A percentile compares a stretch with the other conserved stretches of the same genome.
Conservation (phyloP, 1,140 invertebrate species). For the Saxidomus purpurata region DNA sequence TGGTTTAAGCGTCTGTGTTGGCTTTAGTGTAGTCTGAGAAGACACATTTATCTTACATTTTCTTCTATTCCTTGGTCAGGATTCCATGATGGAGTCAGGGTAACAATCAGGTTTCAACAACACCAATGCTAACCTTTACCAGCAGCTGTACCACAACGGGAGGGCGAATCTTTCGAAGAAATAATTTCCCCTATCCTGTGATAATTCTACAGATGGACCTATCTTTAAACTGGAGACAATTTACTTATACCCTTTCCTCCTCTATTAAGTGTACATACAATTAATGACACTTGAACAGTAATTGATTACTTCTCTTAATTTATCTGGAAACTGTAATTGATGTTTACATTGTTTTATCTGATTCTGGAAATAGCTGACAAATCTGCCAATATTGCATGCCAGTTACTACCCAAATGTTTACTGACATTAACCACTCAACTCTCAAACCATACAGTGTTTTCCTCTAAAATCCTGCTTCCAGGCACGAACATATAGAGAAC, state of each 20-base stretch:
- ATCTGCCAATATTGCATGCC: neutral
- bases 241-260: neutral
- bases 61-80: no score
- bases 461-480: neutral
- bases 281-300: constrained; percentile 27
- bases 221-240: neutral
- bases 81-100: no score
- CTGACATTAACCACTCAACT: neutral
- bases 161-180: no score
- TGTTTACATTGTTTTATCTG: constrained; percentile 19
- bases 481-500: neutral
- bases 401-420: neutral
- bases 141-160: no score
- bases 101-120: no score
- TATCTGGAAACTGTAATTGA: constrained; percentile 22
- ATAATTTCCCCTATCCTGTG: no score
- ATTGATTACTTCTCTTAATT: constrained; percentile 9
- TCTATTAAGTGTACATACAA: constrained; percentile 22
- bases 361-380: constrained; percentile 10
- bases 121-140: no score
- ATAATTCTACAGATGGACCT: neutral
- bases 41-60: no score
- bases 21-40: no score
- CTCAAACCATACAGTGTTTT: neutral
- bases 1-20: no score